These are phyloP conservation scores for Hyles lineata DNA, from an alignment of 2,888 invertebrate genomes.

Conservation along the genomic window DNA sequence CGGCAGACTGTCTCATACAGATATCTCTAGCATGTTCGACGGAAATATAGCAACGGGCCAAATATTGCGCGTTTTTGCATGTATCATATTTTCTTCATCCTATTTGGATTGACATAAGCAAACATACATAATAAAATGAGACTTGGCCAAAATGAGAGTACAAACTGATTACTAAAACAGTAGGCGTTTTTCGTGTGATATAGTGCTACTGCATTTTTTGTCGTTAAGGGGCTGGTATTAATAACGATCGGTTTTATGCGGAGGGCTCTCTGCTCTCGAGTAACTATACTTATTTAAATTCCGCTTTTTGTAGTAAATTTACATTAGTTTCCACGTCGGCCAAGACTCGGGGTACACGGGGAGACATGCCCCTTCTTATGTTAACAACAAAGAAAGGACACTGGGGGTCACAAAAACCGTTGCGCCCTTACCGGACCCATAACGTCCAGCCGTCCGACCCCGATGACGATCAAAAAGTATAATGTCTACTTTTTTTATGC, in stretches of 20 bases:
- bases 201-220: constrained; percentile 54
- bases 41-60: neutral
- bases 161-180: constrained; percentile 28
- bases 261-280: constrained; percentile 66
- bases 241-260: constrained; percentile 75
- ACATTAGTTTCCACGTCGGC: constrained; percentile 78
- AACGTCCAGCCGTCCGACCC: constrained; percentile 78
- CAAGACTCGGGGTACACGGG: constrained; percentile 74
- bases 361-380: constrained; percentile 76
- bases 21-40: constrained; percentile 1
- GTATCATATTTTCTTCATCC: neutral
- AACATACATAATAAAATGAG: no score
- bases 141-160: neutral
- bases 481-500: constrained; percentile 62
- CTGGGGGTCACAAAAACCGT: constrained; percentile 85
- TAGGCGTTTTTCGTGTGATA: constrained; percentile 24
- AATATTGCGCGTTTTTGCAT: neutral
- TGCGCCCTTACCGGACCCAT: constrained; percentile 74
- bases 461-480: constrained; percentile 71
- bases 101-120: neutral
- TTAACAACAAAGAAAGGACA: constrained; percentile 63
- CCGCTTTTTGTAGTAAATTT: constrained; percentile 82
- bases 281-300: constrained; percentile 83
- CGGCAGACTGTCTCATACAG: neutral
- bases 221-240: constrained; percentile 67